phyloP scores from a whole-genome alignment of 2,888 invertebrate species.

The Allacma fusca region DNA sequence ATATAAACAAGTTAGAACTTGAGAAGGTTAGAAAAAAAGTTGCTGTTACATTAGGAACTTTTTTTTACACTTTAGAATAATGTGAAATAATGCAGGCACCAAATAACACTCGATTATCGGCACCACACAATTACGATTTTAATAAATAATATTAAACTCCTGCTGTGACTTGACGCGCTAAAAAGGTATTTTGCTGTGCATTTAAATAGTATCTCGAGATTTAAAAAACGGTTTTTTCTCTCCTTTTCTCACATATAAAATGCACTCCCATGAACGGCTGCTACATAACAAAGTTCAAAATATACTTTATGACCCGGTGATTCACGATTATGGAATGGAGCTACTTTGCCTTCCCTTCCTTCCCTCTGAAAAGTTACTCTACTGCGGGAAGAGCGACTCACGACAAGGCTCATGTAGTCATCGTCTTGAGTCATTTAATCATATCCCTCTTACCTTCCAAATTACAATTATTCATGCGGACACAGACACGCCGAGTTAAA shows the following conservation, averaged over 20 bases:
- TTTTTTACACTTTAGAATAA: too few relatives aligned
- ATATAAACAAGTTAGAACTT: too few relatives aligned
- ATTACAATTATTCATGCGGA: too few relatives aligned
- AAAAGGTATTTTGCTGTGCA: not conserved
- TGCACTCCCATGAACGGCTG: not conserved
- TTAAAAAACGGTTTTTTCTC: not conserved
- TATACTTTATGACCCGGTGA: not conserved
- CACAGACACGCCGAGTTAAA: too few relatives aligned
- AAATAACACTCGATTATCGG: not conserved
- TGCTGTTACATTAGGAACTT: too few relatives aligned
- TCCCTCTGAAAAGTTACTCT: not conserved
- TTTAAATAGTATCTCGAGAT: not conserved
- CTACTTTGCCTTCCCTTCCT: not conserved
- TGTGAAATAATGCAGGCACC: not conserved
- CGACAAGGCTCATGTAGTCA: too few relatives aligned
- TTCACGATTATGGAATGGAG: not conserved
- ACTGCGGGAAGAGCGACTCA: too few relatives aligned
- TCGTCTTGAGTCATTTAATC: too few relatives aligned
- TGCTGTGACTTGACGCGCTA: not conserved
- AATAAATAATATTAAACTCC: constrained; percentile 19
- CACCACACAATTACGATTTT: constrained; percentile 16
- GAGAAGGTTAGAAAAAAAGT: too few relatives aligned
- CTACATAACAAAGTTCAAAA: not conserved
- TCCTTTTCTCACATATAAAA: not conserved
- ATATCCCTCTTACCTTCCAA: too few relatives aligned